phyloP scores from a whole-genome alignment of 2,113 vertebrate species.

The Phylloscopus whistleri region DNA sequence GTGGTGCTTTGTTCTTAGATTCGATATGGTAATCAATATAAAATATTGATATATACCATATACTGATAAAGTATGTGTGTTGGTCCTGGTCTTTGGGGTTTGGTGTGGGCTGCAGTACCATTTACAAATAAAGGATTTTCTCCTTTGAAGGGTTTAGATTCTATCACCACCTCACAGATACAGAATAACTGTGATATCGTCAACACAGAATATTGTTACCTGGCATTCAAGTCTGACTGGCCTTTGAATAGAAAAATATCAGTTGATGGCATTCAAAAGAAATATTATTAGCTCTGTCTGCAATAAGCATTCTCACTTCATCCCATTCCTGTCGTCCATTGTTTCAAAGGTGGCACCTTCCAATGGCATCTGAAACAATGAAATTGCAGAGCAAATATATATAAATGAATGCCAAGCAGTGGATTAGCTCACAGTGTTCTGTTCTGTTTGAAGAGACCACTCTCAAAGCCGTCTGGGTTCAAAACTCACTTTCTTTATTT shows the following conservation, averaged over 20 bases:
- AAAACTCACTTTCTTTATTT: constrained; percentile 12
- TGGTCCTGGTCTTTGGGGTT: not conserved
- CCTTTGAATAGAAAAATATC: constrained; percentile 40
- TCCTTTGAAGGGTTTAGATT: not conserved
- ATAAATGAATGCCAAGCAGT: constrained; percentile 40
- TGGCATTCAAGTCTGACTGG: not conserved
- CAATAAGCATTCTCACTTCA: constrained; percentile 38
- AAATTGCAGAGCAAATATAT: constrained; percentile 58
- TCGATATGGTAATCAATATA: not conserved
- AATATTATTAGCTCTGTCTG: constrained; percentile 61
- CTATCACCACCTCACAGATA: not conserved
- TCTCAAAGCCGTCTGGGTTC: not conserved
- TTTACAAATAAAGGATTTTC: not conserved
- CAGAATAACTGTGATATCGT: not conserved
- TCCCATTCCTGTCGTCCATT: constrained; percentile 54
- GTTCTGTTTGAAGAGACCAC: constrained; percentile 33
- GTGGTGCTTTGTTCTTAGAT: not conserved
- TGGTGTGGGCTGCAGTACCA: not conserved
- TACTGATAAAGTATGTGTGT: not conserved
- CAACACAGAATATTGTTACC: not conserved
- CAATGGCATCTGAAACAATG: constrained; percentile 64
- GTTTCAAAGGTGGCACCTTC: constrained; percentile 56
- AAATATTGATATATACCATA: not conserved
- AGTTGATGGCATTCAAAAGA: constrained; percentile 58
- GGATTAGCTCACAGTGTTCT: not conserved